phyloP scores from a whole-genome alignment of 1,140 invertebrate species.

The Lasioglossum albipes region DNA sequence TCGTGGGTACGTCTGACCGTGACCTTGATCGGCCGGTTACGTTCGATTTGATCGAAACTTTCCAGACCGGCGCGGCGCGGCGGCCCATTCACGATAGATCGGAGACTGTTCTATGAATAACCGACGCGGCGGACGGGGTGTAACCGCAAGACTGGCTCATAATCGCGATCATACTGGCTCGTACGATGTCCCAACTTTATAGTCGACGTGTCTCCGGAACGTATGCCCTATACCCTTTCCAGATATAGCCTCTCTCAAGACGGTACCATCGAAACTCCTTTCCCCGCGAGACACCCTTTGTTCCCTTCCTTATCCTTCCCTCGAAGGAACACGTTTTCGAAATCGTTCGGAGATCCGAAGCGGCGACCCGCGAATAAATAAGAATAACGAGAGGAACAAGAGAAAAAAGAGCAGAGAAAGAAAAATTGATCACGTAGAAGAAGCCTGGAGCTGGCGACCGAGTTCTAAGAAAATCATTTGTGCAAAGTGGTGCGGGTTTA shows the following conservation, averaged over 20 bases:
- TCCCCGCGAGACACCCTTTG: too few relatives aligned
- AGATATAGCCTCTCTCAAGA: background rate
- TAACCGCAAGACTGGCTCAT: slow-evolving; percentile 3
- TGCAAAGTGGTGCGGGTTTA: slow-evolving; percentile 12
- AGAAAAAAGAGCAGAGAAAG: too few relatives aligned
- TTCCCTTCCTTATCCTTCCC: too few relatives aligned
- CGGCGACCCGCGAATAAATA: too few relatives aligned
- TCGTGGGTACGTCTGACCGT: background rate
- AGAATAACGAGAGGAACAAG: too few relatives aligned
- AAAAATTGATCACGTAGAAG: background rate
- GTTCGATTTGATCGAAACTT: background rate
- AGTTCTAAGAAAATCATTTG: slow-evolving; percentile 13
- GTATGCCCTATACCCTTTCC: background rate
- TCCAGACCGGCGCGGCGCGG: background rate
- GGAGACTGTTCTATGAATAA: slow-evolving; percentile 1
- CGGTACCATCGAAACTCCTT: background rate
- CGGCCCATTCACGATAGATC: background rate
- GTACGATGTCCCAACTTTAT: slow-evolving; percentile 1
- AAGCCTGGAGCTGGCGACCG: too few relatives aligned
- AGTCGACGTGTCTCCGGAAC: background rate
- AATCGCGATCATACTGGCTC: background rate
- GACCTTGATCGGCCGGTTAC: background rate
- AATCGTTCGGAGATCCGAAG: too few relatives aligned
- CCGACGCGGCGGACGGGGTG: background rate
- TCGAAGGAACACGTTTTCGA: too few relatives aligned